phyloP scores from a whole-genome alignment of 2,888 invertebrate genomes.

The Orchesella flavescens region DNA sequence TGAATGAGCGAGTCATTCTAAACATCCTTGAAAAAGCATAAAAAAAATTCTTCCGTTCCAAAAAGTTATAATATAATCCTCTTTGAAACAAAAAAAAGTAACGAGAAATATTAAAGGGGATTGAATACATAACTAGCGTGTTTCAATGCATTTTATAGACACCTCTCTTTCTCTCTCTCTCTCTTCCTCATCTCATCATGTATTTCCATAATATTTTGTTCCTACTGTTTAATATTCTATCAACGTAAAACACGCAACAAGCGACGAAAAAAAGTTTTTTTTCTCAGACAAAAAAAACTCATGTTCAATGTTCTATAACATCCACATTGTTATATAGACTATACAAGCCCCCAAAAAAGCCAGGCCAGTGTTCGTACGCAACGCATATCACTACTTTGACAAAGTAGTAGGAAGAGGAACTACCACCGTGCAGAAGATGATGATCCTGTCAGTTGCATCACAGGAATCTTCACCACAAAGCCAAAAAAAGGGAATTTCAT shows the following conservation, averaged over 20 bases:
- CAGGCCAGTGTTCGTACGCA: too few species aligned
- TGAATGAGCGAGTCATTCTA: constrained; percentile 27
- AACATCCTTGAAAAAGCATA: constrained; percentile 26
- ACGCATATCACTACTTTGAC: neutral
- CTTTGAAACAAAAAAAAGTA: neutral
- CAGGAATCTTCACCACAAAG: constrained; percentile 33
- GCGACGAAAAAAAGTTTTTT: constrained; percentile 49
- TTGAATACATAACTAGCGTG: constrained; percentile 28
- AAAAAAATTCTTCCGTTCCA: constrained; percentile 5
- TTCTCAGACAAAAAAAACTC: neutral
- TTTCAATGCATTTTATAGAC: constrained; percentile 22
- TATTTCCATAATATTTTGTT: constrained; percentile 1
- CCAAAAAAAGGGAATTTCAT: constrained; percentile 24
- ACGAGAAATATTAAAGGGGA: neutral
- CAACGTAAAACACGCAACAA: constrained; percentile 54
- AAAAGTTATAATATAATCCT: constrained; percentile 4
- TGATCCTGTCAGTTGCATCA: constrained; percentile 38
- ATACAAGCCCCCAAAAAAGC: too few species aligned
- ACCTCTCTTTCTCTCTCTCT: too few species aligned
- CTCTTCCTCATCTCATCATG: too few species aligned
- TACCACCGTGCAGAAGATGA: constrained; percentile 32
- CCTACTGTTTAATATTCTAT: constrained; percentile 50
- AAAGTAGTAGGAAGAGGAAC: neutral
- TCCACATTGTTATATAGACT: neutral
- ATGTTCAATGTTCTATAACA: too few species aligned